Evolutionary conservation across 2,797 vertebrate species (phyloP), one percentile per base, ranked within the genome.

Genomic region (Sebastes flavidus): DNA sequence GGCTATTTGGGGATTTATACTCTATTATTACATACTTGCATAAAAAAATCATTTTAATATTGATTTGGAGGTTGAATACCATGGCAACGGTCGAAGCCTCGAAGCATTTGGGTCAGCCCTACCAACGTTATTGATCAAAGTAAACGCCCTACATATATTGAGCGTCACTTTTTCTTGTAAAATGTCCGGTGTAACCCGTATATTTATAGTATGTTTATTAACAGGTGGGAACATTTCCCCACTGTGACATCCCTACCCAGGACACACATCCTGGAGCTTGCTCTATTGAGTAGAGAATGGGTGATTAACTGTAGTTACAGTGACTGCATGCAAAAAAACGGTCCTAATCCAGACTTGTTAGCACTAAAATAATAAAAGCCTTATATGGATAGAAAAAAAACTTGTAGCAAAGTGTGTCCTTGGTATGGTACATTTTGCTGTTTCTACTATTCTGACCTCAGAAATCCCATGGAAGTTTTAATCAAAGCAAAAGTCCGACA

Each of bases 201-300:
- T 20, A 20, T 8, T 49, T 18, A 49, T 8, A 49, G 14, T 16
- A 16, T 20, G 46, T 49, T 49, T 20, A 49, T 49, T 49, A 49
- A 49, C 46, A 2, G 14, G 46, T 49, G 18, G 7, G 18, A 49
- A 49, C 2, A 20, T 8, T 4, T 49, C 42, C 16, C 16, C 42
- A 42, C 38, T 16, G 38, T 16, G 14, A 42, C 38, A 18, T 18
- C 42, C 42, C 42, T 46, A 46, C 42, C 42, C 2, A 34, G 60
- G 66, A 81, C 63, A 71, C 66, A 36, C 58, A 60, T 60, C 74
- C 52, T 59, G 63, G 25, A 74, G 46, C 14, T 65, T 13, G 9
- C 20, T 66, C 9, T 61, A 22, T 4, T 67, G 59, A 77, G 42
- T 24, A 59, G 76, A 36, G 25, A 68, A 73, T 12, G 16, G n/a